Evolutionary conservation across 2,113 vertebrate genomes (phyloP), one percentile per base, ranked within the genome.

Genomic region (Alethe castanea): DNA sequence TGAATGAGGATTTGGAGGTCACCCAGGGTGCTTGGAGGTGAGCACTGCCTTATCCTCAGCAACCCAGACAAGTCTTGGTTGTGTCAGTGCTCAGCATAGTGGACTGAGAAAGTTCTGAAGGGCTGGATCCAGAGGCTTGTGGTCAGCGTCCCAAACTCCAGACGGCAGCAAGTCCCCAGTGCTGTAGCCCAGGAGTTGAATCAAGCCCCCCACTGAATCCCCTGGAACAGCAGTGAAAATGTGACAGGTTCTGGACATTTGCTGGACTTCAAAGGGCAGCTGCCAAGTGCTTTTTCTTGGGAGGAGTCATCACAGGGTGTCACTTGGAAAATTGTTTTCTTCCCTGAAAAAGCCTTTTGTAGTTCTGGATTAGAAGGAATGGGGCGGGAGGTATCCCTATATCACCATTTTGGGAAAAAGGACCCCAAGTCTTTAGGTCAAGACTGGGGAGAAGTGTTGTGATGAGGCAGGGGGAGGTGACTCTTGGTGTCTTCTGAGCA

Each of bases 391-490:
- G 6, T 33, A 11, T 57, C 14, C 22, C 11, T 38, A 14, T 12
- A 6, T 8, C 8, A 6, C 3, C 6, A 1, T 9, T 47, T 22
- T 33, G 17, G 13, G 22, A 38, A 57, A 47, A 57, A 28, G 8
- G 13, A 15, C 2, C 6, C 5, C 22, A 11, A 13, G 13, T 8
- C 2, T 38, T 8, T 5, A 33, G 5, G 4, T 10, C 6, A 16
- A 8, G 28, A 10, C 0, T 38, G 22, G 22, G 62, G 12, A 38
- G 14, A 56, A 38, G 8, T 20, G 50, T 47, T 20, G 50, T 67
- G 22, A 16, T 35, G 38, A 24, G 19, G 25, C 4, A 7, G 5
- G 3, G 19, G 9, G 31, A 54, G 61, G 25, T 44, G 77, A 65
- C 8, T 42, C 29, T n/a, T 52, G 47, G 24, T 44, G 24, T 53